phyloP scores from a whole-genome alignment of 2,888 invertebrate species.

The Tiliacea citrago region DNA sequence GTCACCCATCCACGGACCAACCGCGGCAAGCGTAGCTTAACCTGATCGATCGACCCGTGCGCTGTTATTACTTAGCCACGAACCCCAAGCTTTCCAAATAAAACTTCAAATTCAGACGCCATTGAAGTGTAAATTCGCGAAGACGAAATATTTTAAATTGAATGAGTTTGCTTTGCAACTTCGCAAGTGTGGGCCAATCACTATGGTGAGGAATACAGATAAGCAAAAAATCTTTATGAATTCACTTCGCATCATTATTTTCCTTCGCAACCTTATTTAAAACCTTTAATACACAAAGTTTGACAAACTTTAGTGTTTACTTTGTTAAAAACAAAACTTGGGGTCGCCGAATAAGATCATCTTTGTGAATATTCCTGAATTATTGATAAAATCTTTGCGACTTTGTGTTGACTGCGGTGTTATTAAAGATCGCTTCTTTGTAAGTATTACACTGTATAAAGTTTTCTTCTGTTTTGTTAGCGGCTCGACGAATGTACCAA shows the following conservation, averaged over 20 bases:
- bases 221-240: background rate
- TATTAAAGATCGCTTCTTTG: conserved; percentile 18
- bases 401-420: conserved; percentile 11
- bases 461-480: conserved; percentile 10
- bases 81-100: background rate
- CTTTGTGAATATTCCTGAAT: conserved; percentile 33
- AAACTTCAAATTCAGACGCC: background rate
- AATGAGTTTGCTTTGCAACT: background rate
- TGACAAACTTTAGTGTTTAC: conserved; percentile 19
- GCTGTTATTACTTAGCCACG: too few relatives aligned
- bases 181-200: background rate
- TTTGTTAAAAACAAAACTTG: conserved; percentile 29
- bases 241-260: conserved; percentile 5
- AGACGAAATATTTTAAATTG: background rate
- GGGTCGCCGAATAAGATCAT: conserved; percentile 17
- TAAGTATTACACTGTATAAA: conserved; percentile 16
- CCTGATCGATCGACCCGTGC: too few relatives aligned
- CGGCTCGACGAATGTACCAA: background rate
- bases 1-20: too few relatives aligned
- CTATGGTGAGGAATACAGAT: background rate
- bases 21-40: too few relatives aligned
- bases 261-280: conserved; percentile 5
- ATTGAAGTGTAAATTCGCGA: background rate
- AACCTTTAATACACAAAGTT: conserved; percentile 11
- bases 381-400: conserved; percentile 35